Evolutionary conservation across 2,888 invertebrate species (phyloP).

Genomic region (Phasia obesa): DNA sequence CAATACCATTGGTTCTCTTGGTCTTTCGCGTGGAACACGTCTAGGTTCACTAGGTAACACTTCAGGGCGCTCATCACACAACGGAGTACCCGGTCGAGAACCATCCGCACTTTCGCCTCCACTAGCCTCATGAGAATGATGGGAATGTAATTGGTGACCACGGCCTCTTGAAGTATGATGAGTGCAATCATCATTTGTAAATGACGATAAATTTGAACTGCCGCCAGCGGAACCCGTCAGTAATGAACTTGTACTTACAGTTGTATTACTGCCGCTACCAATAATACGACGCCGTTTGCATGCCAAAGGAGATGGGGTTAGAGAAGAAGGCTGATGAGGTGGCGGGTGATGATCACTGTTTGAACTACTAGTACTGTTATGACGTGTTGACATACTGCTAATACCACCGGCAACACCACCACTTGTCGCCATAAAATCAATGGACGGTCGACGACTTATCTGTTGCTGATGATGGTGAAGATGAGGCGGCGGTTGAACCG

Average conservation of each 20-base stretch:
- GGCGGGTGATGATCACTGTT: slow-evolving; percentile 74
- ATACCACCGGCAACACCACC: slow-evolving; percentile 70
- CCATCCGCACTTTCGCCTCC: slow-evolving; percentile 86
- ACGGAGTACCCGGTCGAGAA: slow-evolving; percentile 92
- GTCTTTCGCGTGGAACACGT: slow-evolving; percentile 84
- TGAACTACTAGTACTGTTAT: slow-evolving; percentile 76
- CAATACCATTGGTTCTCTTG: slow-evolving; percentile 89
- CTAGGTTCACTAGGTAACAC: slow-evolving; percentile 89
- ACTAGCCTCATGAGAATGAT: slow-evolving; percentile 83
- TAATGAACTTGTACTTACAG: slow-evolving; percentile 63
- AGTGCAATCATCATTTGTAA: slow-evolving; percentile 80
- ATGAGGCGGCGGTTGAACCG: slow-evolving; percentile 73
- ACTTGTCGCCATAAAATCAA: slow-evolving; percentile 82
- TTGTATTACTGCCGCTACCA: slow-evolving; percentile 72
- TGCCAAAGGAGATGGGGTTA: slow-evolving; percentile 77
- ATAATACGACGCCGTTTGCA: slow-evolving; percentile 84
- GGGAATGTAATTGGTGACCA: slow-evolving; percentile 84
- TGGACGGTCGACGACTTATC: slow-evolving; percentile 83
- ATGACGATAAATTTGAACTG: slow-evolving; percentile 57
- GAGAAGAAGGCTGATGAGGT: slow-evolving; percentile 70
- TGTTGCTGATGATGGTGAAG: slow-evolving; percentile 76
- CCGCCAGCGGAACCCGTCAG: slow-evolving; percentile 58
- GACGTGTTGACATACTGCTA: slow-evolving; percentile 73
- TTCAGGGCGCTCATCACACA: slow-evolving; percentile 92
- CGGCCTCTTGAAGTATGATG: slow-evolving; percentile 82